Conservation (phyloP, 37 sponge, comb jelly and placozoan genomes). For the Bolinopsis microptera region DNA sequence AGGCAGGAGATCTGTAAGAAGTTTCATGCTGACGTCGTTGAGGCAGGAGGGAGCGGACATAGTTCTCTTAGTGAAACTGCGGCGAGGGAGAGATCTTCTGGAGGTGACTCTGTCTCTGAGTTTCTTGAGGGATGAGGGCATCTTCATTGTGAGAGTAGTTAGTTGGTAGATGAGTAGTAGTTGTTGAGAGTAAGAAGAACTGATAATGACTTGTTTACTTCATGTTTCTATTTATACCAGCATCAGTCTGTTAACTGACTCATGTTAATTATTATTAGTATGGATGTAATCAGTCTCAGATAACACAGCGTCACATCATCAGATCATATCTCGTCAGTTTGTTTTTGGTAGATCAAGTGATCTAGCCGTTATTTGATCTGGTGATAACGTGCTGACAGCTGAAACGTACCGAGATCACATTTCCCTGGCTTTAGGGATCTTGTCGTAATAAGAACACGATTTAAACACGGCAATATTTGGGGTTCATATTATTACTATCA, state of each 20-base stretch:
- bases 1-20: background rate
- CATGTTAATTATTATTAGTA: too few relatives aligned
- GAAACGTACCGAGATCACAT: too few relatives aligned
- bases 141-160: background rate
- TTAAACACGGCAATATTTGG: too few relatives aligned
- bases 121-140: slow-evolving; percentile 20
- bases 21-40: slow-evolving; percentile 3
- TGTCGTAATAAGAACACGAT: too few relatives aligned
- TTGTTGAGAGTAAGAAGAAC: background rate
- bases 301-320: too few relatives aligned
- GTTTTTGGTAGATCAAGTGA: too few relatives aligned
- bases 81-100: background rate
- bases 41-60: slow-evolving; percentile 24
- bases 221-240: background rate
- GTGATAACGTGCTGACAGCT: too few relatives aligned
- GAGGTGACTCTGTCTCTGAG: background rate
- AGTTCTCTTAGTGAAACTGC: background rate
- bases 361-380: too few relatives aligned
- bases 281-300: too few relatives aligned
- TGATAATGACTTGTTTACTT: background rate
- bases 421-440: too few relatives aligned
- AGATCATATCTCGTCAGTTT: too few relatives aligned
- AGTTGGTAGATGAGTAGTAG: background rate
- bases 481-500: too few relatives aligned
- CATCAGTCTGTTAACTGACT: background rate